A percentile compares a stretch with the other conserved stretches of the same genome.
phyloP scores from a whole-genome alignment of 2,113 vertebrate genomes.

The Gymnogyps californianus region DNA sequence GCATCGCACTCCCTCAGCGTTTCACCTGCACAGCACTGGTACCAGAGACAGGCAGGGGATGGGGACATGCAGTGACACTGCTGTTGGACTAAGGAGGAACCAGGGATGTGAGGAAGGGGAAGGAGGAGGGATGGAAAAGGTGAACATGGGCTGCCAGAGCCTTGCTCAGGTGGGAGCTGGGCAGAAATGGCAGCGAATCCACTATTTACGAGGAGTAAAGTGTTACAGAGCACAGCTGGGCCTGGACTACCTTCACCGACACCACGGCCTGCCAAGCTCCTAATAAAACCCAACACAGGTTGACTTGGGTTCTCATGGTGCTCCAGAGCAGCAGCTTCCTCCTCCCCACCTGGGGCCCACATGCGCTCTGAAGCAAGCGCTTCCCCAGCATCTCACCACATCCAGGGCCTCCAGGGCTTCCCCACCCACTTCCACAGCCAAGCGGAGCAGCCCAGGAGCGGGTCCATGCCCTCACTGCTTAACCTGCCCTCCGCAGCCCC shows the following conservation, averaged over 20 bases:
- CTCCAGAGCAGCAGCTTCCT: neutral
- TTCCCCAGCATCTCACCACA: neutral
- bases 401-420: neutral
- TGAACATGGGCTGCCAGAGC: neutral
- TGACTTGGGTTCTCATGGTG: neutral
- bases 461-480: neutral
- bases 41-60: neutral
- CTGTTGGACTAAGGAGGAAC: neutral
- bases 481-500: neutral
- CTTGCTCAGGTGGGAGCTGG: neutral
- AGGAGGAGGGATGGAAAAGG: neutral
- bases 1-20: neutral
- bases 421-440: neutral
- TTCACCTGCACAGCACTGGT: neutral
- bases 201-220: slow-evolving; percentile 52
- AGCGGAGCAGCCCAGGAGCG: neutral
- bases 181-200: slow-evolving; percentile 11
- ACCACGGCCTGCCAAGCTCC: slow-evolving; percentile 33
- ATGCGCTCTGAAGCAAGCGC: neutral
- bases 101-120: neutral
- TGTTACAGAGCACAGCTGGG: slow-evolving; percentile 29
- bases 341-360: neutral
- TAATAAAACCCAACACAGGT: slow-evolving; percentile 42
- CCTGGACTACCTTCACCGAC: slow-evolving; percentile 45
- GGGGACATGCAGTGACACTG: neutral